Evolutionary conservation across 1,140 invertebrate species (phyloP).

Genomic region (Trachelipus rathkii): DNA sequence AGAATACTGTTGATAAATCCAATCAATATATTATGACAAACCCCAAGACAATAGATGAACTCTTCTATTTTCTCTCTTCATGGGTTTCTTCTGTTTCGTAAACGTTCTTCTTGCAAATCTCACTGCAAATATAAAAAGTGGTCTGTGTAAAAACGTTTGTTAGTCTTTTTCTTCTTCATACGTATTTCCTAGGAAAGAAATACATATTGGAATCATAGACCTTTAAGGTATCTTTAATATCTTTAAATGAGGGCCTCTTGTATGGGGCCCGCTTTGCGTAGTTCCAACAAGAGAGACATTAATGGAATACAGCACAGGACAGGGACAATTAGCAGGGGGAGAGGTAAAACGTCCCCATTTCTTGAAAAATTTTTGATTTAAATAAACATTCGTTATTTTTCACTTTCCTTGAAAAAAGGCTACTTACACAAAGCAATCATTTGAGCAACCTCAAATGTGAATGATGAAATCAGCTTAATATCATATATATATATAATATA

Average conservation of each 20-base stretch:
- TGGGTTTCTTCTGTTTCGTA: constrained; percentile 79
- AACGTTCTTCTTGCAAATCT: constrained; percentile 82
- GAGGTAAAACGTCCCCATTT: constrained; percentile 83
- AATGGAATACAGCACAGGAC: constrained; percentile 87
- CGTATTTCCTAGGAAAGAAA: not conserved
- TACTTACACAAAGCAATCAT: too few relatives aligned
- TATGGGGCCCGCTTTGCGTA: constrained; percentile 94
- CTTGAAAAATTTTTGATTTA: too few relatives aligned
- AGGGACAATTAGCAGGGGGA: constrained; percentile 86
- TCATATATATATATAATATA: too few relatives aligned
- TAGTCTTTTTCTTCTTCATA: too few relatives aligned
- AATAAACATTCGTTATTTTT: too few relatives aligned
- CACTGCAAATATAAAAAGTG: constrained; percentile 58
- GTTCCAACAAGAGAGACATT: constrained; percentile 93
- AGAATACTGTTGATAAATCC: not conserved
- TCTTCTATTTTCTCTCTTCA: constrained; percentile 79
- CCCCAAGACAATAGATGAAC: constrained; percentile 85
- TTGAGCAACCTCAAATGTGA: too few relatives aligned
- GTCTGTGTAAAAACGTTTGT: too few relatives aligned
- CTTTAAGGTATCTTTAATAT: constrained; percentile 79
- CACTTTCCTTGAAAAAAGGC: too few relatives aligned
- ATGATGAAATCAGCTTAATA: too few relatives aligned
- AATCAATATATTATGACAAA: constrained; percentile 48
- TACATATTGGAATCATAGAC: constrained; percentile 50
- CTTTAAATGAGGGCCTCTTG: constrained; percentile 80